Conservation (phyloP, 2,888 invertebrate species). For the Eumacrocentrus americanus region DNA sequence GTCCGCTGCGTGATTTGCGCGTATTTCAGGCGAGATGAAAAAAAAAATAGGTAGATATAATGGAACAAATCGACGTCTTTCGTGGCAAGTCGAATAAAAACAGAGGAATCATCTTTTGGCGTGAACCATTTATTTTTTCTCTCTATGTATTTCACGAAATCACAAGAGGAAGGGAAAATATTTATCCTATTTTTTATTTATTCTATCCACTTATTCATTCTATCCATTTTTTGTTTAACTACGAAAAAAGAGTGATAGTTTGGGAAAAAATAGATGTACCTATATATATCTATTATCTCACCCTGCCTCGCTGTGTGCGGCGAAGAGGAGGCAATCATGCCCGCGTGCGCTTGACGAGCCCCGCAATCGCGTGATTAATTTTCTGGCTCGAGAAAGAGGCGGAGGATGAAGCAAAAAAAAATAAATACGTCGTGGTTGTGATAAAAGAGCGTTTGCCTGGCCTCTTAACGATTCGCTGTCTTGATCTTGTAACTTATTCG, state of each 20-base stretch:
- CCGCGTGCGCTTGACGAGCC: conserved; percentile 32
- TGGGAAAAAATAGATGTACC: too few relatives aligned
- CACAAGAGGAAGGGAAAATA: neutral
- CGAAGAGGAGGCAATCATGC: conserved; percentile 18
- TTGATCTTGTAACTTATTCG: conserved; percentile 4
- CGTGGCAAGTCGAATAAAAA: neutral
- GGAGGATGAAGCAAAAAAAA: conserved; percentile 3
- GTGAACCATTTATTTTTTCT: neutral
- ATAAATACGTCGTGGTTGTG: conserved; percentile 1
- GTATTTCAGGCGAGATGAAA: neutral
- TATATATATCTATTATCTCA: too few relatives aligned
- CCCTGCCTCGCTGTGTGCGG: neutral
- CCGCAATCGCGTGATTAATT: conserved; percentile 35
- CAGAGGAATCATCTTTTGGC: conserved; percentile 1
- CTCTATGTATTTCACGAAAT: neutral
- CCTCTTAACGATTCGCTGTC: conserved; percentile 23
- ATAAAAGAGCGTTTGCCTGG: conserved; percentile 12
- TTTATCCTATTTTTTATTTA: too few relatives aligned
- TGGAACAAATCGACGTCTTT: neutral
- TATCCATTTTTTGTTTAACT: too few relatives aligned
- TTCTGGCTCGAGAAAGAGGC: conserved; percentile 18
- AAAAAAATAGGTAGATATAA: neutral
- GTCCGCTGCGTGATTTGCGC: neutral
- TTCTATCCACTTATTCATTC: too few relatives aligned
- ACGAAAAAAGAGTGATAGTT: too few relatives aligned